A percentile compares a stretch with the other conserved stretches of the same genome.
These are phyloP conservation scores for Enteromius mattozi DNA, from an alignment of 2,797 vertebrate species.

Conservation along the genomic window DNA sequence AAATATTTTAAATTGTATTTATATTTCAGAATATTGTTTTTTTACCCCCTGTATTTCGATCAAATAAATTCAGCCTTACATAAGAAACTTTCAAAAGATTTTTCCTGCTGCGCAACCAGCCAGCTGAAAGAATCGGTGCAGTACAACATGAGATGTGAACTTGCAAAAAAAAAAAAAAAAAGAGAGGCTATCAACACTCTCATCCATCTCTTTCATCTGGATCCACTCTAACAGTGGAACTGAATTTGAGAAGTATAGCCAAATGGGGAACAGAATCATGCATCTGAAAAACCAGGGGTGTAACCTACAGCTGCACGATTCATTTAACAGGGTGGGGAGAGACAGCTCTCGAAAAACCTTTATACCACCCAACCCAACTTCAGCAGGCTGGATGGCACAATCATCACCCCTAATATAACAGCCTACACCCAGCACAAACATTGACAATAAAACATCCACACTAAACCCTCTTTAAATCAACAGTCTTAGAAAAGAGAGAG, in stretches of 20 bases:
- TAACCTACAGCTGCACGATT: slow-evolving; percentile 52
- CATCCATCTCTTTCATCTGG: slow-evolving; percentile 29
- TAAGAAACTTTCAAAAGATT: background rate
- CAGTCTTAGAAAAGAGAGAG: too few relatives aligned
- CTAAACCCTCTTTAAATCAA: background rate
- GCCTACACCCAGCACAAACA: slow-evolving; percentile 7
- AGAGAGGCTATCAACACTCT: background rate
- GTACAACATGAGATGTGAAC: slow-evolving; percentile 7
- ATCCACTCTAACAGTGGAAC: slow-evolving; percentile 42
- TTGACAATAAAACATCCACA: slow-evolving; percentile 13
- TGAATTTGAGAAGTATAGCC: slow-evolving; percentile 43
- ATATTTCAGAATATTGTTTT: background rate
- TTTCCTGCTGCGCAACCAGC: too few relatives aligned
- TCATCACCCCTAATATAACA: slow-evolving; percentile 23
- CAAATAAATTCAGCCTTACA: background rate
- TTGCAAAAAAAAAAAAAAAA: background rate
- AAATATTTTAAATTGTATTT: background rate
- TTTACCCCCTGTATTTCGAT: background rate
- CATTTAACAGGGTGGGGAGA: slow-evolving; percentile 54
- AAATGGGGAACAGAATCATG: slow-evolving; percentile 36
- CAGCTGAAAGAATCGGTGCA: background rate
- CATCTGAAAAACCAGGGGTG: slow-evolving; percentile 36
- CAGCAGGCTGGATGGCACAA: slow-evolving; percentile 20
- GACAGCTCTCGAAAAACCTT: slow-evolving; percentile 39
- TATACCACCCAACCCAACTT: slow-evolving; percentile 35